A percentile compares a stretch with the other conserved stretches of the same genome.
Evolutionary conservation across 2,888 invertebrate genomes (phyloP).

Genomic region (Papilio elwesi): DNA sequence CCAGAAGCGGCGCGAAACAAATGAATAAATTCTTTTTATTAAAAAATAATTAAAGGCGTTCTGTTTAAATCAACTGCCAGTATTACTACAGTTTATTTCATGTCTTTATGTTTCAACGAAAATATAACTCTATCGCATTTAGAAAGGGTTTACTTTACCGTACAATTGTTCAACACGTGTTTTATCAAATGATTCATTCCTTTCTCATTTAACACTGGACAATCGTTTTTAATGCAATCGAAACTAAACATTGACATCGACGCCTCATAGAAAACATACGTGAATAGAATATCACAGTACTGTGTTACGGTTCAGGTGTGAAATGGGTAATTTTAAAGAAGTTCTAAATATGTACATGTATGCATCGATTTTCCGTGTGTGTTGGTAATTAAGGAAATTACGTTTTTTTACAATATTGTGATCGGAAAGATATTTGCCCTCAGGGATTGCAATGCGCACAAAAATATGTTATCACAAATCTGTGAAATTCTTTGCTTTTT

Average conservation of each 20-base stretch:
- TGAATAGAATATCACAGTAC: slow-evolving; percentile 13
- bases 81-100: slow-evolving; percentile 1
- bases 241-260: slow-evolving; percentile 10
- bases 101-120: not conserved
- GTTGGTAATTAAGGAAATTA: no score
- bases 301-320: not conserved
- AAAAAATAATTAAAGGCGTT: not conserved
- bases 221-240: slow-evolving; percentile 25
- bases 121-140: not conserved
- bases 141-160: not conserved
- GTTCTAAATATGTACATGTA: not conserved
- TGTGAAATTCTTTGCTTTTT: no score
- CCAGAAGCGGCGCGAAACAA: not conserved
- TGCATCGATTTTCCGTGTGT: no score
- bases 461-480: no score
- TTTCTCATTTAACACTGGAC: slow-evolving; percentile 16
- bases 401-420: no score
- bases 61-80: slow-evolving; percentile 22
- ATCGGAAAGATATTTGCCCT: no score
- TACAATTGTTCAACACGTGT: not conserved
- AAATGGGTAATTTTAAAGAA: not conserved
- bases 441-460: no score
- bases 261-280: slow-evolving; percentile 21
- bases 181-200: slow-evolving; percentile 22
- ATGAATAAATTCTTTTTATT: not conserved